Base-by-base conservation (phyloP, 2,797 vertebrate species). In the Betta splendens region DNA sequence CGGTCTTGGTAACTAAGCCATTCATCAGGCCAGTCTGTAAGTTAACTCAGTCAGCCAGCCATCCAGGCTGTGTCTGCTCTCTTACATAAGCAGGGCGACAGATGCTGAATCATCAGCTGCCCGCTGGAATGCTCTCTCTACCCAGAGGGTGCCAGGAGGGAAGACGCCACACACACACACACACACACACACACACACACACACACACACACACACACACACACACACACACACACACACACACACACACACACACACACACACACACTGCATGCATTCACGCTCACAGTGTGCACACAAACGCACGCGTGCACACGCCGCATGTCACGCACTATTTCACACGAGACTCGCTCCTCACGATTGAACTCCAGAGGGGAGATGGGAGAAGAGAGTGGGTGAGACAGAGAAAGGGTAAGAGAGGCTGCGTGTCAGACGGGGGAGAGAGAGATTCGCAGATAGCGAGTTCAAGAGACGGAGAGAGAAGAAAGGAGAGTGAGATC, bases 61-160 rank as follows among this genome's bases (percentile, higher is more conserved):
- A 71, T 64, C 64, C 70, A 52, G 77, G 38, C 75, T 49, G 58
- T 73, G 70, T 83, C 80, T 80, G 66, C 77, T 82, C 72, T 77
- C 69, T 90, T 89, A 86, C 82, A 75, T 89, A 90, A 90, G 80
- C 78, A 65, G 67, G 75, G 82, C 69, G 79, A 89, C 89, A 91
- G 89, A 89, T 92, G 90, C 89, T 91, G 90, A 91, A 86, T 91
- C 90, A 90, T 90, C 83, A 88, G 70, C 83, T 84, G 86, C 84
- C 86, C 83, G 75, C 81, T 85, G 86, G 86, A 88, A 85, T 72
- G 81, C 77, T 83, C 72, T 73, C 77, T 76, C 80, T 79, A 79
- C 81, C 84, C 84, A 80, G 77, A 87, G 87, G 87, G 73, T 79
- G 69, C 77, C 85, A 86, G 69, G 72, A 84, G 81, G 77, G 61